These are phyloP conservation scores for Sceloporus undulatus DNA, from an alignment of 2,113 vertebrate species.

Conservation along the genomic window DNA sequence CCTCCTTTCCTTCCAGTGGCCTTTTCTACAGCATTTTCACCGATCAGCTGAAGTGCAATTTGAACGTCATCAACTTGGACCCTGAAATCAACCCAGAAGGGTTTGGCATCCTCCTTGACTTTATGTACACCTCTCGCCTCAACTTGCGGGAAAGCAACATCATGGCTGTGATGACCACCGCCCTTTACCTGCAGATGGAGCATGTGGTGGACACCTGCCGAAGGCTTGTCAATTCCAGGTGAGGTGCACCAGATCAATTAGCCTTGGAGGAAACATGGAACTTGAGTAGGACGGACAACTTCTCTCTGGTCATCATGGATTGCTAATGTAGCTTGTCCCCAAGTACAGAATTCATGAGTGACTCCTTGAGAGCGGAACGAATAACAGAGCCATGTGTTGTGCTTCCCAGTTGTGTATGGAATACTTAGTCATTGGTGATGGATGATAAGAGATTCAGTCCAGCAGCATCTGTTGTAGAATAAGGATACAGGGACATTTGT, in stretches of 20 bases:
- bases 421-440: not conserved
- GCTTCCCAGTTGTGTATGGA: not conserved
- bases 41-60: slow-evolving; percentile 96
- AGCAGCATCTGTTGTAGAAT: not conserved
- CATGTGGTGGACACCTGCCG: slow-evolving; percentile 98
- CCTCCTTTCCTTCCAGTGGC: slow-evolving; percentile 82
- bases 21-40: slow-evolving; percentile 99
- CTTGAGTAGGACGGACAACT: fast-evolving
- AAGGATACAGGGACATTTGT: not conserved
- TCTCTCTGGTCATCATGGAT: not conserved
- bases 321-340: not conserved
- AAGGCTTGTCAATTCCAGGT: slow-evolving; percentile 97
- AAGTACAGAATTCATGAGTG: not conserved
- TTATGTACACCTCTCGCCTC: slow-evolving; percentile 98
- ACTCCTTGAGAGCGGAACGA: too few species aligned
- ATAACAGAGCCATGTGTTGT: not conserved
- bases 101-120: slow-evolving; percentile 95
- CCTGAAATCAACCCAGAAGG: slow-evolving; percentile 97
- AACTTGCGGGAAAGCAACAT: slow-evolving; percentile 94
- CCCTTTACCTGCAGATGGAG: slow-evolving; percentile 98
- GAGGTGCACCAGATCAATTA: not conserved
- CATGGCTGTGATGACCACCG: slow-evolving; percentile 95
- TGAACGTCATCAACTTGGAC: slow-evolving; percentile 93
- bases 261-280: not conserved
- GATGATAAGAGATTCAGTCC: not conserved